Conservation (phyloP, 2,888 invertebrate species). For the Hemithea aestivaria region DNA sequence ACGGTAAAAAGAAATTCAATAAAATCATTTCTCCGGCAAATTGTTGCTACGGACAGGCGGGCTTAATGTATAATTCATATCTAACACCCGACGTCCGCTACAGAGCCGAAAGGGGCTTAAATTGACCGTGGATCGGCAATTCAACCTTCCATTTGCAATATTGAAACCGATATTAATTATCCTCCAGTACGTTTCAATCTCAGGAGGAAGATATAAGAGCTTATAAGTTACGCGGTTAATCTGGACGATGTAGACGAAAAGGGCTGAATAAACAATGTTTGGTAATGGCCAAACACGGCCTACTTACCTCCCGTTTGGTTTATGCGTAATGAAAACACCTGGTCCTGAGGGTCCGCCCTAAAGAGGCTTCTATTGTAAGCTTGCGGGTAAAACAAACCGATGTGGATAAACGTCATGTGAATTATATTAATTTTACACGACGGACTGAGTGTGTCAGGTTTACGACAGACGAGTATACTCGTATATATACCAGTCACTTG, state of each 20-base stretch:
- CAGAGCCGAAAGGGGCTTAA: constrained; percentile 52
- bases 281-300: constrained; percentile 44
- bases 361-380: constrained; percentile 29
- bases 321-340: constrained; percentile 48
- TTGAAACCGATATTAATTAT: constrained; percentile 50
- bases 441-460: constrained; percentile 7
- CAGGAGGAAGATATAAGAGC: constrained; percentile 20
- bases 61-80: constrained; percentile 70
- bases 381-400: constrained; percentile 25
- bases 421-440: constrained; percentile 14
- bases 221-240: constrained; percentile 30
- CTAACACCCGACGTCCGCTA: constrained; percentile 45
- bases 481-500: too few relatives aligned
- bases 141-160: constrained; percentile 48
- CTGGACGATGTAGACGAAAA: constrained; percentile 28
- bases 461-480: constrained; percentile 1
- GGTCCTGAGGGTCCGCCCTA: constrained; percentile 24
- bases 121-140: constrained; percentile 61
- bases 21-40: constrained; percentile 36
- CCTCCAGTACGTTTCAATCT: constrained; percentile 27
- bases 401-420: constrained; percentile 17
- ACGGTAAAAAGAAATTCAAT: constrained; percentile 31
- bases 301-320: constrained; percentile 43
- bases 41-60: constrained; percentile 37
- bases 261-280: constrained; percentile 48